Base-by-base conservation (phyloP, 1,140 invertebrate genomes). In the Chymomyza costata region DNA sequence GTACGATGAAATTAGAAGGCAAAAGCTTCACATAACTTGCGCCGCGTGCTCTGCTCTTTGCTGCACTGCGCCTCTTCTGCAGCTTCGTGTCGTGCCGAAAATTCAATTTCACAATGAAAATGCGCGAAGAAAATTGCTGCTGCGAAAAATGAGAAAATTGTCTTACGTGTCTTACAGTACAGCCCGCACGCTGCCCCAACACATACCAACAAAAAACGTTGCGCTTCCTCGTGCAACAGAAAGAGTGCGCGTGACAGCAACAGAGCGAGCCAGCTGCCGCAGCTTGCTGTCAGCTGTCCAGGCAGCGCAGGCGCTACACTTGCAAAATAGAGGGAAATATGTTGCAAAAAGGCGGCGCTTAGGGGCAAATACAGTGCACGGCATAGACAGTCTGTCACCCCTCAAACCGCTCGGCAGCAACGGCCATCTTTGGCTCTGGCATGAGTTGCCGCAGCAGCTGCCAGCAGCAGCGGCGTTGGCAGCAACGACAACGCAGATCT, bases 51-150 rank as follows among this genome's bases (percentile, higher is more conserved):
- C 8, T 34, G 6, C 32, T 34, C 32, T 14, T 13, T 34, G 6
- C 11, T 10, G 3, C 3, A 2, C 34, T 37, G 15, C n/a, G 3
- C n/a, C 15, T 16, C 37, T 38, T 38, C 37, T 38, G 14, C 8
- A 3, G 15, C 15, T 40, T 19, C 8, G 6, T 5, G 8, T 19
- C 71, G 51, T 78, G 58, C 61, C 59, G 58, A 69, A 83, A 83
- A 83, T 83, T 83, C 69, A 83, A 83, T 83, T 83, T 83, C 55
- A 82, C 73, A 82, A 71, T 78, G 71, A 78, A 78, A 78, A 74
- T 70, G 61, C 62, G 70, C 70, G 65, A 37, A 64, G 50, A 57
- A 59, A 59, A 32, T 50, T 49, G 44, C 18, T 48, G 52, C 50
- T 44, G 38, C 46, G 50, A 58, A 71, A 68, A 73, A 57, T 60